A percentile compares a stretch with the other conserved stretches of the same genome.
Evolutionary conservation across 2,888 invertebrate species (phyloP).

Genomic region (Trichopria drosophilae): DNA sequence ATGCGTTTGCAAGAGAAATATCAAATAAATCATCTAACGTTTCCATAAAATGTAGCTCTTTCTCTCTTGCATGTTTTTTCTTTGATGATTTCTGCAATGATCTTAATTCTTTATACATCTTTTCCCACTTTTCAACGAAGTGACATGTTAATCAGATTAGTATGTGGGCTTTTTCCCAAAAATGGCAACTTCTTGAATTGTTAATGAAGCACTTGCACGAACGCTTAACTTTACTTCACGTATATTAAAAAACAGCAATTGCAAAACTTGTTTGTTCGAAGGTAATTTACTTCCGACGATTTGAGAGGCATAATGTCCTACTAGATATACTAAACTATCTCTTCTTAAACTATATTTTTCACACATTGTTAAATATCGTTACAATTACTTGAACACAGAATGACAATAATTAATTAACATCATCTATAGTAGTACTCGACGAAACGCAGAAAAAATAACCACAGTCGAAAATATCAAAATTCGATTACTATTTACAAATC

Average conservation of each 20-base stretch:
- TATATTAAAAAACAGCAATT: slow-evolving; percentile 2
- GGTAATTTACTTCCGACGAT: slow-evolving; percentile 3
- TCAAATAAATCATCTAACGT: neutral
- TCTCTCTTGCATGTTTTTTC: neutral
- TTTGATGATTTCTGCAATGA: neutral
- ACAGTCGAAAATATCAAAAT: too few relatives aligned
- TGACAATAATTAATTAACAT: too few relatives aligned
- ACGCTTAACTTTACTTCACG: neutral
- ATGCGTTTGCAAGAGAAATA: neutral
- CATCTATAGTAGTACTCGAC: too few relatives aligned
- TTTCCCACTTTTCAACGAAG: neutral
- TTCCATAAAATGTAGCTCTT: neutral
- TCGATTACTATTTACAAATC: too few relatives aligned
- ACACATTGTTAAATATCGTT: too few relatives aligned
- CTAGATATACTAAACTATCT: too few relatives aligned
- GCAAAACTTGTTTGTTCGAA: neutral
- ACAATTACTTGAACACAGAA: too few relatives aligned
- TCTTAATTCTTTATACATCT: neutral
- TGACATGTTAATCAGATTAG: neutral
- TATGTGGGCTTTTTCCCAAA: slow-evolving; percentile 6
- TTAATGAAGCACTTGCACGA: neutral
- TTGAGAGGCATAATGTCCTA: too few relatives aligned
- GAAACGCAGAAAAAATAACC: too few relatives aligned
- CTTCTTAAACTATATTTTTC: too few relatives aligned
- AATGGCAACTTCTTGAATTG: neutral